Evolutionary conservation across 2,113 vertebrate genomes (phyloP).

Genomic region (Salvator merianae): DNA sequence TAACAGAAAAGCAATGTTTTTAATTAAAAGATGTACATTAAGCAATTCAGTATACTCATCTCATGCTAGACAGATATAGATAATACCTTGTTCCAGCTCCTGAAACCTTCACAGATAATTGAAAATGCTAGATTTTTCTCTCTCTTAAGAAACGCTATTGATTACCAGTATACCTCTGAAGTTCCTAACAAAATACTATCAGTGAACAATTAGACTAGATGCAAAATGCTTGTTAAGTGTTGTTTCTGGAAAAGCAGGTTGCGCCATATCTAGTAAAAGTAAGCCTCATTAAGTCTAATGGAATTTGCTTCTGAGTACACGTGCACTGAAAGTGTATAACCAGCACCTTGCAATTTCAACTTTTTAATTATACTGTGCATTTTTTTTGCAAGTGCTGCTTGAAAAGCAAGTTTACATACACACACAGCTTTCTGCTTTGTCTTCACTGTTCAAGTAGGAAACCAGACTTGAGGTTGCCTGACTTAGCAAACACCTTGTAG

Average conservation of each 20-base stretch:
- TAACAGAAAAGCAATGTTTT: slow-evolving; percentile 4
- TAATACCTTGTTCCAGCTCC: slow-evolving; percentile 15
- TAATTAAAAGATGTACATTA: slow-evolving; percentile 32
- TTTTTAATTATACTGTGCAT: background rate
- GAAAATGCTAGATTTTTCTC: background rate
- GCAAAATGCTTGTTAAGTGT: background rate
- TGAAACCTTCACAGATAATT: slow-evolving; percentile 15
- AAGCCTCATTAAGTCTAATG: background rate
- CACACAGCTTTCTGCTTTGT: too few species aligned
- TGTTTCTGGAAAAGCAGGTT: background rate
- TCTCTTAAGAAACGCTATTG: slow-evolving; percentile 12
- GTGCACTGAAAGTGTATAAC: background rate
- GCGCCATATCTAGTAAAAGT: background rate
- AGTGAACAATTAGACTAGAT: slow-evolving; percentile 20
- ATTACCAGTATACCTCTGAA: background rate
- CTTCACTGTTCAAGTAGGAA: too few species aligned
- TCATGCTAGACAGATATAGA: background rate
- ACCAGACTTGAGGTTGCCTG: too few species aligned
- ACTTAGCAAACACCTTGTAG: background rate
- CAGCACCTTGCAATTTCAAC: background rate
- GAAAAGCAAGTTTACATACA: too few species aligned
- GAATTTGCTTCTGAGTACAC: background rate
- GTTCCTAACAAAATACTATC: background rate
- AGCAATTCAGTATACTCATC: slow-evolving; percentile 20
- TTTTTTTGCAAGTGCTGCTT: too few species aligned